These are phyloP conservation scores for Notolepis coatsorum DNA, from an alignment of 2,797 vertebrate genomes.

Conservation along the genomic window DNA sequence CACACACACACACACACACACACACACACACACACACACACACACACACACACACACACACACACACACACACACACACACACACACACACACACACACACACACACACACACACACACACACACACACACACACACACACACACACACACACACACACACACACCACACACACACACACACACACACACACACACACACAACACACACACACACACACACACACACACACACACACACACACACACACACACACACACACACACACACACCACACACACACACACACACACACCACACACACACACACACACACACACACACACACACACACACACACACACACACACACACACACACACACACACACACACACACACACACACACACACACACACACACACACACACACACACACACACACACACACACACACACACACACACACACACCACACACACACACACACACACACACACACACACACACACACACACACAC, in stretches of 20 bases:
- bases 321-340: slow-evolving; percentile 19
- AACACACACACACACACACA: background rate
- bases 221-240: background rate
- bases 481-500: background rate
- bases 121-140: slow-evolving; percentile 2
- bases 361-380: too few species aligned
- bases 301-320: slow-evolving; percentile 6
- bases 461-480: slow-evolving; percentile 2
- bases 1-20: background rate
- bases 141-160: too few species aligned
- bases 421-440: slow-evolving; percentile 12
- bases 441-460: background rate
- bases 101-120: slow-evolving; percentile 13
- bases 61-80: slow-evolving; percentile 1
- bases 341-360: background rate
- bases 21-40: background rate
- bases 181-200: too few species aligned
- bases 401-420: slow-evolving; percentile 19
- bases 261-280: background rate
- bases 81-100: slow-evolving; percentile 3
- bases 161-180: too few species aligned
- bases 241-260: too few species aligned
- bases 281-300: slow-evolving; percentile 19
- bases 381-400: background rate
- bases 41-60: slow-evolving; percentile 3